phyloP scores from a whole-genome alignment of 1,140 invertebrate genomes.

The Caenorhabditis tropicalis region DNA sequence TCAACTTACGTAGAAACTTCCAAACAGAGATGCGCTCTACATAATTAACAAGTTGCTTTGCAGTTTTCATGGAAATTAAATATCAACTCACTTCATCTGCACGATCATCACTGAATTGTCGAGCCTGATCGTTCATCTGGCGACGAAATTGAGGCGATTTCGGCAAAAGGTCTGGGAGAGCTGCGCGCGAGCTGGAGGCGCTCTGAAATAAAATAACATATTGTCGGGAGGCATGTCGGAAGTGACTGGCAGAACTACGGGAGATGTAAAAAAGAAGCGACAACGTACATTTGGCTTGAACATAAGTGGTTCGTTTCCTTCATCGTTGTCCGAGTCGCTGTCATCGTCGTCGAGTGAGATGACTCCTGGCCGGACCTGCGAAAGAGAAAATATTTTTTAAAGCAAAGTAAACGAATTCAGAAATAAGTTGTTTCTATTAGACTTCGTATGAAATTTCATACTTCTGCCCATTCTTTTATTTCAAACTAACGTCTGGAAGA shows the following conservation, averaged over 20 bases:
- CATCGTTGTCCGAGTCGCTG: slow-evolving; percentile 45
- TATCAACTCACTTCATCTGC: slow-evolving; percentile 68
- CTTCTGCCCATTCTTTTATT: too few relatives aligned
- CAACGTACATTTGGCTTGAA: slow-evolving; percentile 31
- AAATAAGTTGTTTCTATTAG: too few relatives aligned
- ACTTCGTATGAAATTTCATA: too few relatives aligned
- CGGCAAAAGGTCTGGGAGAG: slow-evolving; percentile 50
- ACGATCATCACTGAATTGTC: slow-evolving; percentile 47
- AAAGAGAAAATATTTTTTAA: too few relatives aligned
- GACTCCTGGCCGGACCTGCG: slow-evolving; percentile 20
- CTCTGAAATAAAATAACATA: neutral
- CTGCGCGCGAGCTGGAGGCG: slow-evolving; percentile 15
- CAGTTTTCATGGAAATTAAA: neutral
- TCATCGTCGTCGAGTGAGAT: slow-evolving; percentile 28
- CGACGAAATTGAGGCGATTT: slow-evolving; percentile 36
- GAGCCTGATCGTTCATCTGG: neutral
- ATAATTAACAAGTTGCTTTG: slow-evolving; percentile 22
- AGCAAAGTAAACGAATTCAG: too few relatives aligned
- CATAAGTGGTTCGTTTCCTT: slow-evolving; percentile 9
- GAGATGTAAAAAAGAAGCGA: neutral
- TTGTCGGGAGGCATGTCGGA: too few relatives aligned
- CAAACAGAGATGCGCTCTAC: slow-evolving; percentile 67
- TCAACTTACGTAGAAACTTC: slow-evolving; percentile 69
- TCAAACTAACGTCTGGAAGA: slow-evolving; percentile 29
- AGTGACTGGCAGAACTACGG: neutral